Evolutionary conservation across 1,140 invertebrate genomes (phyloP), one percentile per base, ranked within the genome.

Genomic region (Meloidogyne floridensis): DNA sequence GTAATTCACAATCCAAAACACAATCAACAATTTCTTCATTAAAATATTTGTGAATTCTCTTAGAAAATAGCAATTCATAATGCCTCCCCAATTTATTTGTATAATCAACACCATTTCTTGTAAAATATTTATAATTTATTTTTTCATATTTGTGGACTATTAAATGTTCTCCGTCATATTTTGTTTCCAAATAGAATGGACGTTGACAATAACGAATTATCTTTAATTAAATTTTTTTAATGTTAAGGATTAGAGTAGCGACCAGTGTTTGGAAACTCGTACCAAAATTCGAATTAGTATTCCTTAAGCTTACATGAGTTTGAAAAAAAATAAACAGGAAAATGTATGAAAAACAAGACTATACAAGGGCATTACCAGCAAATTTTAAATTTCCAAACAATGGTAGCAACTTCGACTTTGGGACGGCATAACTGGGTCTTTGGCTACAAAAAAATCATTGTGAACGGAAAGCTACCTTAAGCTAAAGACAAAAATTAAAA

Each of bases 151-250:
- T 75, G 59, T 86, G 85, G n/a, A 86, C 72, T 11, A 87, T 43
- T 51, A 86, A 77, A 69, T 87, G 86, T 32, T 86, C 85, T 54
- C 85, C 85, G 73, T 86, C 85, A 65, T 73, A 86, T 69, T 86
- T 86, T 15, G 80, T 77, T 75, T 86, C 85, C 10, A 86, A 18
- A 53, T 82, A 87, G 47, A 87, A 86, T 10, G 85, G 84, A 74
- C 86, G 83, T 2, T 75, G 72, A 74, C 85, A 86, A 72, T 54
- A 75, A 32, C 79, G 86, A 59, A 87, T 86, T n/a, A 86, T 86
- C 85, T 86, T 42, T n/a, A n/a, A 65, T 7, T 7, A 65, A n/a
- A n/a, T 18, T n/a, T 15, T 59, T 59, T 59, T 59, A 15, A 59
- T n/a, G 13, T 59, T 59, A 15, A 59, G 3, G 15, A 59, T 3